Base-by-base conservation (phyloP, 2,113 vertebrate species). In the Lepisosteus oculatus region DNA sequence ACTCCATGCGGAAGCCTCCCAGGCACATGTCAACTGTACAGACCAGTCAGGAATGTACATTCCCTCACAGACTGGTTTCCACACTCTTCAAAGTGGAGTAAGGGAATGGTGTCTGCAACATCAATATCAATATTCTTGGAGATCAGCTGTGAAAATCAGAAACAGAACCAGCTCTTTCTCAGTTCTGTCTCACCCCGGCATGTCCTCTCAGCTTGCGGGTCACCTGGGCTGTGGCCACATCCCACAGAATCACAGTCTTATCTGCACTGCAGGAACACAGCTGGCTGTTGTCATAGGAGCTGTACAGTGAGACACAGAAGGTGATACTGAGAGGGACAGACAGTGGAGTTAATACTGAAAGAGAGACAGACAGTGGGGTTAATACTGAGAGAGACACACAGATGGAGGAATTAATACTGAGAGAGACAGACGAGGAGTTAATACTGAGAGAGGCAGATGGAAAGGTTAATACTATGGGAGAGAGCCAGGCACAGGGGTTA, bases 181-280 rank as follows among this genome's bases (percentile, higher is more conserved):
- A 29, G 29, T 29, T 29, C 29, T 29, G 29, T 29, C 92, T 91
- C 75, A 97, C 96, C 91, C 94, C 96, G 0, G 94, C 95, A 3
- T 98, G 96, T n/a, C 96, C 96, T 15, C 95, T 87, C 77, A 96
- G 93, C 76, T 96, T 98, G 51, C 96, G 92, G 15, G 93, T 80
- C 78, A 96, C 93, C 81, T 95, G 94, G 0, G 95, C 96, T 0
- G 92, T 90, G 2, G 90, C 93, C 3, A 98, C 96, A 5, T 98
- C 96, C 96, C 96, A 98, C 14, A 97, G 86, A n/a, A 95, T 92
- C 74, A 97, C 91, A 0, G 93, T 86, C 72, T 97, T 97, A 77
- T 98, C 96, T 0, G 94, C 91, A 56, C 96, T 93, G 65, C 95
- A 95, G 8, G 95, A 95, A 76, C 95, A 97, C 64, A 98, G 78